Evolutionary conservation across 2,113 vertebrate genomes (phyloP).

Genomic region (Microtus oregoni): DNA sequence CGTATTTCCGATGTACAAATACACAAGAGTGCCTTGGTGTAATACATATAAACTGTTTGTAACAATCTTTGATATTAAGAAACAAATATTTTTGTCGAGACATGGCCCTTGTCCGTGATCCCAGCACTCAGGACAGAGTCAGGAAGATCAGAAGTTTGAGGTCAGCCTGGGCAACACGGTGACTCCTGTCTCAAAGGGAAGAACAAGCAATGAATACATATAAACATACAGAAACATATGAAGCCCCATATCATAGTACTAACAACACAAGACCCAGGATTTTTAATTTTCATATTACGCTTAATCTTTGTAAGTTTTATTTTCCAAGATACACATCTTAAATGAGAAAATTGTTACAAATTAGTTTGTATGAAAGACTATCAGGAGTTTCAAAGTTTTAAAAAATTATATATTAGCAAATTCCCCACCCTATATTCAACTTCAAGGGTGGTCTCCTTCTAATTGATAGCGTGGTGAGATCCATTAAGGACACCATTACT

Average conservation of each 20-base stretch:
- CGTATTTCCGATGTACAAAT: background rate
- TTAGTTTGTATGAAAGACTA: background rate
- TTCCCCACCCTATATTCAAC: background rate
- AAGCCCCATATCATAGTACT: background rate
- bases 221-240: background rate
- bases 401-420: background rate
- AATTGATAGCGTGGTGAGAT: background rate
- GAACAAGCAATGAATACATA: background rate
- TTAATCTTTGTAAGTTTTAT: background rate
- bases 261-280: background rate
- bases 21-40: background rate
- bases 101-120: background rate
- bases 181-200: background rate
- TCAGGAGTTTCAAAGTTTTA: background rate
- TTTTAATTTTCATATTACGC: background rate
- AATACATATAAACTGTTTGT: background rate
- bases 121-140: background rate
- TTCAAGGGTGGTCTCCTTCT: background rate
- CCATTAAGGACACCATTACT: background rate
- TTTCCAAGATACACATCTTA: background rate
- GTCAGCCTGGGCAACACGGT: background rate
- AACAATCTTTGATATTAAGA: background rate
- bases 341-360: background rate
- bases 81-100: background rate
- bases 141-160: background rate